Percentiles rank a stretch among this genome's conserved stretches.
Evolutionary conservation across 2,113 vertebrate genomes (phyloP).

Genomic region (Phaethon lepturus): DNA sequence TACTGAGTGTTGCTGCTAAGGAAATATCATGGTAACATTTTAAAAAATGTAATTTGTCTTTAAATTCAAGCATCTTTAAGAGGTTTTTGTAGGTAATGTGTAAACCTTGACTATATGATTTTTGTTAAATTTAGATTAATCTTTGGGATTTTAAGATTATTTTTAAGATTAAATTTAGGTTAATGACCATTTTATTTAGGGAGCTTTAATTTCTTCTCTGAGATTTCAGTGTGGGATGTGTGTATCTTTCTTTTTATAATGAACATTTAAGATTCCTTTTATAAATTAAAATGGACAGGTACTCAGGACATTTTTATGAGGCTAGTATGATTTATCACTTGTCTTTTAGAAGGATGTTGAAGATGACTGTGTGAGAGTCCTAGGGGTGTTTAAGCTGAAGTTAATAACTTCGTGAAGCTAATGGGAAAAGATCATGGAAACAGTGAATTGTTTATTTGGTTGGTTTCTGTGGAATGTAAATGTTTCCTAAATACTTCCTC

Average conservation of each 20-base stretch:
- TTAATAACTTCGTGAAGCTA: neutral
- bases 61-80: neutral
- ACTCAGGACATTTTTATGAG: neutral
- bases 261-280: conserved; percentile 18
- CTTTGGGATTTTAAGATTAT: neutral
- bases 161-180: conserved; percentile 16
- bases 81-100: neutral
- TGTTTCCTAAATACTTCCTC: neutral
- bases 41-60: neutral
- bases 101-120: neutral
- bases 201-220: neutral
- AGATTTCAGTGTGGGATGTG: neutral
- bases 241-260: neutral
- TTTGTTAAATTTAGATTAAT: neutral
- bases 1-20: neutral
- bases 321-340: neutral
- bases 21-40: neutral
- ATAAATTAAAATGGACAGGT: neutral
- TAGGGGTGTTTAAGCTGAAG: neutral
- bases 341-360: neutral
- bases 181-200: conserved; percentile 7
- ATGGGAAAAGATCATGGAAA: neutral
- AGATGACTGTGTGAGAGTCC: neutral
- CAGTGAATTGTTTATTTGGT: neutral
- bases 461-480: neutral